Percentiles rank a stretch among this genome's conserved stretches.
Evolutionary conservation across 2,797 vertebrate genomes (phyloP).

Genomic region (Lagocephalus sceleratus): DNA sequence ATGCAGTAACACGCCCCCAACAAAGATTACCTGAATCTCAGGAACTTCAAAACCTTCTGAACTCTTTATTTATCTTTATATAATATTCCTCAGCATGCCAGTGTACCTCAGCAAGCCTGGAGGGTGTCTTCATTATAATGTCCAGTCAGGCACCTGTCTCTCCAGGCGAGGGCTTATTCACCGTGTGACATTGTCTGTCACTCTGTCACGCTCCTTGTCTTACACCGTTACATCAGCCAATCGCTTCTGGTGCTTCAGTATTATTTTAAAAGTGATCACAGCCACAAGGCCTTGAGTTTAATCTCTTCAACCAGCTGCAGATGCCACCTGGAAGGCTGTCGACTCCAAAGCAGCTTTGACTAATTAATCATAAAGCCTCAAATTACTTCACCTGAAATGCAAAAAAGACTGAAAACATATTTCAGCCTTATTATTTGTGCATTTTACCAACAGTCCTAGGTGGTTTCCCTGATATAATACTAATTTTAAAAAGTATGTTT

Average conservation of each 20-base stretch:
- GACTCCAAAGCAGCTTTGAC: neutral
- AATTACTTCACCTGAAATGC: neutral
- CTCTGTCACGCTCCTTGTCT: conserved; percentile 35
- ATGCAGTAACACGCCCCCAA: conserved; percentile 11
- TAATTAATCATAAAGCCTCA: conserved; percentile 12
- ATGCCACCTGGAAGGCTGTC: conserved; percentile 18
- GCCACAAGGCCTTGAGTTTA: conserved; percentile 30
- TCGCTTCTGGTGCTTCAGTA: conserved; percentile 48
- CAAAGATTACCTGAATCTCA: conserved; percentile 9
- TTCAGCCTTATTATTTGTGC: neutral
- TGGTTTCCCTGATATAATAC: neutral
- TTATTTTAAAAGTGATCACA: conserved; percentile 46
- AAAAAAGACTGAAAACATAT: neutral
- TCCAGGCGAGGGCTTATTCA: conserved; percentile 45
- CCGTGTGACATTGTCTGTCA: conserved; percentile 43
- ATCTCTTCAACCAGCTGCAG: conserved; percentile 4
- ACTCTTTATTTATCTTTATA: conserved; percentile 26
- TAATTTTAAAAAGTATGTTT: too few species aligned
- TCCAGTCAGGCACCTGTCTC: conserved; percentile 45
- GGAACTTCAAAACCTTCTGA: conserved; percentile 5
- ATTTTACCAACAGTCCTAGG: neutral
- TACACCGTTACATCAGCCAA: conserved; percentile 24
- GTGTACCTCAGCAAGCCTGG: neutral
- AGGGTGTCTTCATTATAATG: conserved; percentile 33
- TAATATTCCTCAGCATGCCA: conserved; percentile 33